Percentiles rank a stretch among this genome's conserved stretches.
Evolutionary conservation across 2,888 invertebrate species (phyloP).

Genomic region (Lasioglossum marginatum): DNA sequence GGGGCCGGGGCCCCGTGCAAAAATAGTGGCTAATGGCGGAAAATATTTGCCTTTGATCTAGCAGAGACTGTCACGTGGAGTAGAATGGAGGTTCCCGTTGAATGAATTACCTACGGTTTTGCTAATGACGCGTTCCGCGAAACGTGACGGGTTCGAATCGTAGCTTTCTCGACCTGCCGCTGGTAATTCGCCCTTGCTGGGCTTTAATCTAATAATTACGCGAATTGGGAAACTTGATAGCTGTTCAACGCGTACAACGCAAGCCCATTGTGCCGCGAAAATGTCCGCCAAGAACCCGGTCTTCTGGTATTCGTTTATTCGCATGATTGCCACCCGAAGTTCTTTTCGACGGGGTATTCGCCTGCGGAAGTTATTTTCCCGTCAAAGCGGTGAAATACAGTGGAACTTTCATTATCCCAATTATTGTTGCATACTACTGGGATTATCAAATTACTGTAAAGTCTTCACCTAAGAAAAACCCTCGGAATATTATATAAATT

Average conservation of each 20-base stretch:
- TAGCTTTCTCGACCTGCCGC: not conserved
- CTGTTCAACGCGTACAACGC: not conserved
- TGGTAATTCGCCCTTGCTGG: not conserved
- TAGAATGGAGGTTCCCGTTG: constrained; percentile 12
- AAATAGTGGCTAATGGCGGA: not conserved
- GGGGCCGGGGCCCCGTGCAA: not conserved
- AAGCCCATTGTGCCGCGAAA: not conserved
- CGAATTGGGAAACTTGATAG: not conserved
- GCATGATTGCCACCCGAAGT: not conserved
- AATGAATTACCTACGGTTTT: constrained; percentile 8
- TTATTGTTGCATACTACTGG: not conserved
- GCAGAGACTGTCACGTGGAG: not conserved
- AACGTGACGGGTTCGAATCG: not conserved
- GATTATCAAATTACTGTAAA: not conserved
- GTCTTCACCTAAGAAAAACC: too few species aligned
- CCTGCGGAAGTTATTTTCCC: not conserved
- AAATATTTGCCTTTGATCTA: constrained; percentile 18
- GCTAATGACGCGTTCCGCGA: constrained; percentile 17
- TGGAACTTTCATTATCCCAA: not conserved
- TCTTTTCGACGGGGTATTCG: not conserved
- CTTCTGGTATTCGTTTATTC: not conserved
- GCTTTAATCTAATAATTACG: not conserved
- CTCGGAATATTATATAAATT: too few species aligned
- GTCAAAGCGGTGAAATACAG: not conserved
- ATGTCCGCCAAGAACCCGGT: not conserved